These are phyloP conservation scores for Psittacara wagleri DNA, from an alignment of 2,113 vertebrate genomes.

Conservation along the genomic window DNA sequence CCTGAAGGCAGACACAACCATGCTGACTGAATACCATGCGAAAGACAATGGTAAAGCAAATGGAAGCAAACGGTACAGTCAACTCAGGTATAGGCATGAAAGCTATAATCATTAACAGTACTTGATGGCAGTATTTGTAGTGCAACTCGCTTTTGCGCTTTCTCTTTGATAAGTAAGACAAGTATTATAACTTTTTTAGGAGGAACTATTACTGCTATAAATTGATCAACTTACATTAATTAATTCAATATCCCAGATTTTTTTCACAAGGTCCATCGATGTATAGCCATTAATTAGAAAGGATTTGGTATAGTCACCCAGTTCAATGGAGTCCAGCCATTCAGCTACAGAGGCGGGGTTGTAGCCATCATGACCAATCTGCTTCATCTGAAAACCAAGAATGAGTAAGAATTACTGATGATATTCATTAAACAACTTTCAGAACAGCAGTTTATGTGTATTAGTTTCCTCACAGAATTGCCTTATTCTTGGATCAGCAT, in stretches of 20 bases:
- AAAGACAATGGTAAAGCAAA: conserved; percentile 36
- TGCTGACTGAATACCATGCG: neutral
- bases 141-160: neutral
- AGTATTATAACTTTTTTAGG: neutral
- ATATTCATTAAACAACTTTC: neutral
- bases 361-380: conserved; percentile 91
- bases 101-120: neutral
- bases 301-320: conserved; percentile 96
- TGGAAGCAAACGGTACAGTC: conserved; percentile 2
- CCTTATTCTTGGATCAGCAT: neutral
- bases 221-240: conserved; percentile 89
- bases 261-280: conserved; percentile 97
- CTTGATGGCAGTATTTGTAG: neutral
- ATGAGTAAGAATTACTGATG: neutral
- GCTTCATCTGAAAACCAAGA: conserved; percentile 85
- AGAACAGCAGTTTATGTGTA: neutral
- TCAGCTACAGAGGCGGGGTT: conserved; percentile 94
- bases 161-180: neutral
- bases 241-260: conserved; percentile 99
- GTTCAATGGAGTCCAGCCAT: conserved; percentile 96
- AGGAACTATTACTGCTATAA: conserved; percentile 5
- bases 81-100: neutral
- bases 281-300: conserved; percentile 98
- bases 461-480: neutral
- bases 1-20: neutral